phyloP scores from a whole-genome alignment of 2,888 invertebrate genomes.

The Tolmerus cingulatus region DNA sequence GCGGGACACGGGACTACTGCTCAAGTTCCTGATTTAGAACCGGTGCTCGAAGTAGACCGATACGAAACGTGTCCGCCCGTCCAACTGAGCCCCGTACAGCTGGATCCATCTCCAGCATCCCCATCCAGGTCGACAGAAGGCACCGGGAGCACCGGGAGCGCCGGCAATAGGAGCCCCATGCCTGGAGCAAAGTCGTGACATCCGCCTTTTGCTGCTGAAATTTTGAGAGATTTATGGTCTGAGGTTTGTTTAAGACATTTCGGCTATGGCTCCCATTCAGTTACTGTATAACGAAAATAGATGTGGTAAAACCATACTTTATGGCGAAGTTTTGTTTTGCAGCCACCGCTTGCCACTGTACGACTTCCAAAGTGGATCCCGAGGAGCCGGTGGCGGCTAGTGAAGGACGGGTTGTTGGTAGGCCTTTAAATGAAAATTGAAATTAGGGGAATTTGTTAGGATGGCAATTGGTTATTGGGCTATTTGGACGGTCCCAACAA shows the following conservation, averaged over 20 bases:
- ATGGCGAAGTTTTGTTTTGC: slow-evolving; percentile 14
- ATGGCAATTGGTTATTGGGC: not conserved
- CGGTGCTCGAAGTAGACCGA: not conserved
- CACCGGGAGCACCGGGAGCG: not conserved
- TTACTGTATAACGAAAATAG: slow-evolving; percentile 20
- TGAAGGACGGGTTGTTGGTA: not conserved
- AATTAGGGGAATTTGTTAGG: not conserved
- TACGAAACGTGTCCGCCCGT: not conserved
- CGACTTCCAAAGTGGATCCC: not conserved
- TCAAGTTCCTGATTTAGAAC: not conserved
- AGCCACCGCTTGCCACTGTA: not conserved
- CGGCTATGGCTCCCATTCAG: slow-evolving; percentile 1
- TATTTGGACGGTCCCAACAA: not conserved
- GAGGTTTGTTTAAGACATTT: slow-evolving; percentile 28
- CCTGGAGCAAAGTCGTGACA: slow-evolving; percentile 25
- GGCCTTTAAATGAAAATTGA: not conserved
- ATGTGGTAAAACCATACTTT: slow-evolving; percentile 32
- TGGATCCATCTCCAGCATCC: not conserved
- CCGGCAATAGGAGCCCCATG: not conserved
- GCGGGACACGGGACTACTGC: not conserved
- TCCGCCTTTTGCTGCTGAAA: slow-evolving; percentile 37
- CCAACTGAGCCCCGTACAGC: not conserved
- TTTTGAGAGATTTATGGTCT: slow-evolving; percentile 34
- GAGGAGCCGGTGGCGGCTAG: not conserved
- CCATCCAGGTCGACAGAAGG: not conserved